phyloP scores from a whole-genome alignment of 2,113 vertebrate genomes.

The Xenus cinereus region DNA sequence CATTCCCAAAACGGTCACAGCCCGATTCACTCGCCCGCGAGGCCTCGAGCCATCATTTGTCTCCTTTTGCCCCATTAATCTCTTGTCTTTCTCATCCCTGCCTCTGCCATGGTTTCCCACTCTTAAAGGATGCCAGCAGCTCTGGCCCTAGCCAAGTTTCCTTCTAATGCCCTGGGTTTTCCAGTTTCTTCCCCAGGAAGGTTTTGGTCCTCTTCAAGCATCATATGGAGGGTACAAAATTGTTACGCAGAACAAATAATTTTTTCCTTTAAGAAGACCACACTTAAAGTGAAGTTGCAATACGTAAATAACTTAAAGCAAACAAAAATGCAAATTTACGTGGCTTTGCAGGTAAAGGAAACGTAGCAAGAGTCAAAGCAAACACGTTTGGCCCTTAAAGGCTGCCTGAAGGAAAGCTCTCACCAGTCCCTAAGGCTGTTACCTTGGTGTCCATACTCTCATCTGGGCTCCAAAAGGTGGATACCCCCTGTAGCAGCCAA shows the following conservation, averaged over 20 bases:
- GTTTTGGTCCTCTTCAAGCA: neutral
- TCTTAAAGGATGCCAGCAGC: neutral
- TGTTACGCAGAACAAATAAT: neutral
- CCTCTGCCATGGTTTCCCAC: neutral
- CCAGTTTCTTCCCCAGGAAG: neutral
- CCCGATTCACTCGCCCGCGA: rapidly evolving
- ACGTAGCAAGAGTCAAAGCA: neutral
- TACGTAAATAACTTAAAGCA: neutral
- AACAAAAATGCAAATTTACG: neutral
- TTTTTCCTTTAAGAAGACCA: neutral
- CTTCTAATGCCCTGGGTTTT: neutral
- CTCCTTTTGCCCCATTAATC: neutral
- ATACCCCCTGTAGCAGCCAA: rapidly evolving
- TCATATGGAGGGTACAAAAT: neutral
- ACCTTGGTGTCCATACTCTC: neutral
- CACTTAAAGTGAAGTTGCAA: neutral
- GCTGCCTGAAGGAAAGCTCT: neutral
- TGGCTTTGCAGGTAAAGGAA: neutral
- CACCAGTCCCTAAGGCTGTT: neutral
- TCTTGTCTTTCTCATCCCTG: neutral
- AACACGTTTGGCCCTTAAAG: neutral
- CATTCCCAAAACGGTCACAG: neutral
- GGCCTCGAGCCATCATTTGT: neutral
- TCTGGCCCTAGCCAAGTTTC: neutral
- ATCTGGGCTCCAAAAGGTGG: neutral